Evolutionary conservation across 64 coral and sea anemone species (phyloP).

Genomic region (Stichodactyla helianthus): DNA sequence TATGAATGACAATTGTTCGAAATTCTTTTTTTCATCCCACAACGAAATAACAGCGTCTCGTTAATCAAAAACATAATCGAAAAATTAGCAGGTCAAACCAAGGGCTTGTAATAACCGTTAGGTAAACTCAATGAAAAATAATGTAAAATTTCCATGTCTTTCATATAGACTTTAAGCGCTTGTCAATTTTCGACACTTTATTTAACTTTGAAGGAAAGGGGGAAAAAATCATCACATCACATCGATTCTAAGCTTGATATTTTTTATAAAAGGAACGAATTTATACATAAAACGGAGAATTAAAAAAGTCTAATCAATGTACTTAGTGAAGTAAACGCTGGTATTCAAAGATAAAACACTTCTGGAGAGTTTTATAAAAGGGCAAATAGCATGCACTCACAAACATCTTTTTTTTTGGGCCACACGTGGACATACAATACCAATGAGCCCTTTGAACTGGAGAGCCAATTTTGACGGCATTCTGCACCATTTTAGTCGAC

Average conservation of each 20-base stretch:
- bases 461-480: neutral
- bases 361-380: neutral
- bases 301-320: neutral
- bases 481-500: neutral
- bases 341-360: conserved; percentile 17
- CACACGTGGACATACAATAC: conserved; percentile 4
- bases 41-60: neutral
- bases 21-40: neutral
- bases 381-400: neutral
- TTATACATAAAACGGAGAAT: neutral
- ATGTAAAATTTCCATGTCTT: neutral
- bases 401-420: neutral
- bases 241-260: neutral
- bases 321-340: conserved; percentile 1
- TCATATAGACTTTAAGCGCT: neutral
- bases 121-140: neutral
- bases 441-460: neutral
- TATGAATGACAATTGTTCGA: neutral
- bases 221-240: too few species aligned
- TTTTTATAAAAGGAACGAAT: neutral
- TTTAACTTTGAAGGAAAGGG: neutral
- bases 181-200: too few species aligned
- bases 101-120: neutral
- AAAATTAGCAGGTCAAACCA: neutral
- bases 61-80: neutral